Conservation (phyloP, 37 sponge, comb jelly and placozoan genomes). For the Hexactinellida sp. region DNA sequence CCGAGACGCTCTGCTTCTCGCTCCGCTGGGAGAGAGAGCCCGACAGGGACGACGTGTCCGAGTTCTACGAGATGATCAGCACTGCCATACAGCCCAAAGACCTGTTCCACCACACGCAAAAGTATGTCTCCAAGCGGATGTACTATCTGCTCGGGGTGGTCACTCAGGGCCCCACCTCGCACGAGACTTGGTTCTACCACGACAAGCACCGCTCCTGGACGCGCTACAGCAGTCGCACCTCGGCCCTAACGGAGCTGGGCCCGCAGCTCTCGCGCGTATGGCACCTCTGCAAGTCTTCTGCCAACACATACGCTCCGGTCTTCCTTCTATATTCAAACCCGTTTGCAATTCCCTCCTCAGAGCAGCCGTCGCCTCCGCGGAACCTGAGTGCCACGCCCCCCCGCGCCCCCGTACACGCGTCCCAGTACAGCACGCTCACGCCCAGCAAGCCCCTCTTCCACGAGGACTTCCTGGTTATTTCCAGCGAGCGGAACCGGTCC, state of each 20-base stretch:
- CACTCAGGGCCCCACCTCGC: neutral
- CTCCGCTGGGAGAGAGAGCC: neutral
- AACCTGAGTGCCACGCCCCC: no score
- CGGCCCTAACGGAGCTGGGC: neutral
- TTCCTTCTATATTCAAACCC: conserved; percentile 1
- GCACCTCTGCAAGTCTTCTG: neutral
- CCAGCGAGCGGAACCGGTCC: neutral
- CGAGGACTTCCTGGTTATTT: neutral
- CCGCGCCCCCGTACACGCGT: neutral
- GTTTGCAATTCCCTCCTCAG: neutral
- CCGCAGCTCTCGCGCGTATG: neutral
- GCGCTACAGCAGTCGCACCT: neutral
- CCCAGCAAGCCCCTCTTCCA: neutral
- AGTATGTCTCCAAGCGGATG: neutral
- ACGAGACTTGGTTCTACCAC: conserved; percentile 1
- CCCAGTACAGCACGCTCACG: neutral
- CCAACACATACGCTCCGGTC: neutral
- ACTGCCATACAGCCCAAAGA: neutral
- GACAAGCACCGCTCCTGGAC: neutral
- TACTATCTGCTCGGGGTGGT: neutral
- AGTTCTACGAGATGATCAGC: neutral
- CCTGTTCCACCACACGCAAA: neutral
- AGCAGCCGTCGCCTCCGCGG: neutral
- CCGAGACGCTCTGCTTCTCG: neutral
- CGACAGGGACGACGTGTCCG: neutral